Conservation (phyloP, 1,140 invertebrate species). For the Lepidurus packardi region DNA sequence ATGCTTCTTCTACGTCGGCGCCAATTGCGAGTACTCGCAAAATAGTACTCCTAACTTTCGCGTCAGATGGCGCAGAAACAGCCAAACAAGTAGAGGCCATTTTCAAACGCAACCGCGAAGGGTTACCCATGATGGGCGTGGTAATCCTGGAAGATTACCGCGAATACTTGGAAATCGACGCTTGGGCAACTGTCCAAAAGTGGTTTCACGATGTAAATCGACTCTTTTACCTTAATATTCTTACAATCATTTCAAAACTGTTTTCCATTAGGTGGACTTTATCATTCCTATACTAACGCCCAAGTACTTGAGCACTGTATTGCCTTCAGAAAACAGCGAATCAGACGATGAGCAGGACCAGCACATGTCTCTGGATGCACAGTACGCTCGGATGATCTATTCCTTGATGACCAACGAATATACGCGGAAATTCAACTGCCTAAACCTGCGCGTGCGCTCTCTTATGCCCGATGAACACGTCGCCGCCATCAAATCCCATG, state of each 20-base stretch:
- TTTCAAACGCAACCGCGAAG: not conserved
- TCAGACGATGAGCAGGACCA: not conserved
- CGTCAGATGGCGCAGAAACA: not conserved
- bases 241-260: not conserved
- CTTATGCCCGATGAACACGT: not conserved
- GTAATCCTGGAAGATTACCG: not conserved
- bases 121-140: not conserved
- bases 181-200: not conserved
- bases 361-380: not conserved
- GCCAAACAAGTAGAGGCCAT: not conserved
- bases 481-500: not conserved
- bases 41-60: not conserved
- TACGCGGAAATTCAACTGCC: not conserved
- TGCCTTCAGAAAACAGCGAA: not conserved
- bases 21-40: not conserved
- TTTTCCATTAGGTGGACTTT: not conserved
- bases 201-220: not conserved
- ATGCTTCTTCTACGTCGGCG: not conserved
- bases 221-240: not conserved
- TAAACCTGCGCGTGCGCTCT: not conserved
- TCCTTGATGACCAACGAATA: constrained; percentile 5
- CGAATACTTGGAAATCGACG: constrained; percentile 3
- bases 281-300: not conserved
- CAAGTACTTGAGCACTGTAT: not conserved
- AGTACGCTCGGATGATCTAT: not conserved